Conservation (phyloP, 2,888 invertebrate species). For the Pseudococcus jackbeardsleyi region DNA sequence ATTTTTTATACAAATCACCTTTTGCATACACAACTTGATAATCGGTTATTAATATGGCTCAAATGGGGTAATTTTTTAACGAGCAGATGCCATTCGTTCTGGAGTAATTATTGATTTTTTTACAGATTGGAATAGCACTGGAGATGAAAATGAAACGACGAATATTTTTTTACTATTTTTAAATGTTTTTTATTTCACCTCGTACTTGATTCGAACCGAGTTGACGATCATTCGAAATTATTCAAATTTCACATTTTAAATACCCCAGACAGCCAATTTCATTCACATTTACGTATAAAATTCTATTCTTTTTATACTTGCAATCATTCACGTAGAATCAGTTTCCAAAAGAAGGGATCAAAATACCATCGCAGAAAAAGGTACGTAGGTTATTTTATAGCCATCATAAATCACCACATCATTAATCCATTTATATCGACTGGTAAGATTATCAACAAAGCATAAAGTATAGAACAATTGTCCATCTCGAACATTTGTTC, state of each 20-base stretch:
- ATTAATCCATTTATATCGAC: slow-evolving; percentile 13
- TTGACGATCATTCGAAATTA: not conserved
- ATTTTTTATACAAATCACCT: not conserved
- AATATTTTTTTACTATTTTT: not conserved
- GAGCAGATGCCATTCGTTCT: too few relatives aligned
- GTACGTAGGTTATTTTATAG: not conserved
- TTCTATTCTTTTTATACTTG: too few relatives aligned
- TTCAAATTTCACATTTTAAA: too few relatives aligned
- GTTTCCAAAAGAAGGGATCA: not conserved
- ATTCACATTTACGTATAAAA: too few relatives aligned
- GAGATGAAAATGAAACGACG: not conserved
- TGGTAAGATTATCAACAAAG: slow-evolving; percentile 23
- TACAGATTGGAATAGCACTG: not conserved
- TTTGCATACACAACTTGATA: not conserved
- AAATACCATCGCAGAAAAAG: not conserved
- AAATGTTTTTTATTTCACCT: not conserved
- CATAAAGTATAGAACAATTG: slow-evolving; percentile 39
- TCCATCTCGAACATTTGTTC: slow-evolving; percentile 34
- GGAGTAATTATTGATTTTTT: not conserved
- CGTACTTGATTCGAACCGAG: not conserved
- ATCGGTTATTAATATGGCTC: not conserved
- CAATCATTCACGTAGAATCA: not conserved
- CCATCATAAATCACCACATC: not conserved
- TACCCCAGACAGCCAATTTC: too few relatives aligned
- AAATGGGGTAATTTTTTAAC: not conserved